These are phyloP conservation scores for Nesometra sesokonis DNA, from an alignment of 35 echinoderm and acorn worm genomes.

Conservation along the genomic window DNA sequence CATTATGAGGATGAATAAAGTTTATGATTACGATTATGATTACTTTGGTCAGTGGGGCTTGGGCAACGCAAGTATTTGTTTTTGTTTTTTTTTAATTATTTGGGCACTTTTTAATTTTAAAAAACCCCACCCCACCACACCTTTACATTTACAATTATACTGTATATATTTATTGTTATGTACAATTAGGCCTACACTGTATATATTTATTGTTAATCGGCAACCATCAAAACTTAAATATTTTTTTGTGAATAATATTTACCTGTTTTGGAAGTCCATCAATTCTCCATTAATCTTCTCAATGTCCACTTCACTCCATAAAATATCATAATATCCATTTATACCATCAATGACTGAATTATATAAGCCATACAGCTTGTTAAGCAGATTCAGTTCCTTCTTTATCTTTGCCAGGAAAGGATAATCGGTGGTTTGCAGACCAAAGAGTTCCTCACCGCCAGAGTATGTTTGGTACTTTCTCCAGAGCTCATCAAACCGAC, in stretches of 20 bases:
- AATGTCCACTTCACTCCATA: conserved; percentile 93
- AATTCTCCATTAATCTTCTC: conserved; percentile 96
- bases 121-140: no score
- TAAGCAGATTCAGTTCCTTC: conserved; percentile 93
- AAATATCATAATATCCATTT: conserved; percentile 97
- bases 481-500: conserved; percentile 93
- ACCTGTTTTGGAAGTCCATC: conserved; percentile 96
- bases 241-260: not conserved
- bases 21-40: no score
- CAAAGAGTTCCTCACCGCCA: conserved; percentile 92
- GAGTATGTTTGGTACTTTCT: conserved; percentile 88
- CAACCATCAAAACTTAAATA: no score
- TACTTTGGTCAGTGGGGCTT: no score
- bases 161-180: no score
- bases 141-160: no score
- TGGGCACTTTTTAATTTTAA: no score
- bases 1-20: no score
- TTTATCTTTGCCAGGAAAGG: conserved; percentile 61
- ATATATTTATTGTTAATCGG: no score
- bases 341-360: conserved; percentile 92
- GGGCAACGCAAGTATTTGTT: no score
- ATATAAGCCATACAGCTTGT: conserved; percentile 91
- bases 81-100: no score
- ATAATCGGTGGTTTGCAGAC: conserved; percentile 79
- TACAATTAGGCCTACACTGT: no score